phyloP scores from a whole-genome alignment of 2,797 vertebrate genomes.

The Lithobates sylvaticus region DNA sequence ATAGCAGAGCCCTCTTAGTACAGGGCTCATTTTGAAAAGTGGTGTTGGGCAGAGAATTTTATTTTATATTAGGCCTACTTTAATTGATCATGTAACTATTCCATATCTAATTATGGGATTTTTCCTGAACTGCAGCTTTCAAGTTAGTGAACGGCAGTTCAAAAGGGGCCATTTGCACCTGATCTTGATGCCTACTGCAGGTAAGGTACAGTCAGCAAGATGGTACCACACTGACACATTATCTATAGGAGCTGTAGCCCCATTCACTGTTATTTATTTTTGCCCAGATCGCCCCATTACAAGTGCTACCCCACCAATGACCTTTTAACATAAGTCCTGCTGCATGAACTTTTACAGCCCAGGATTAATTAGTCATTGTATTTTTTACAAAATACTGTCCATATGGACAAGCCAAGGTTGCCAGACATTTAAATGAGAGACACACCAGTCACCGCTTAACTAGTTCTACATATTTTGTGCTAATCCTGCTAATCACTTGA shows the following conservation, averaged over 20 bases:
- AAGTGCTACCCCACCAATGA: not conserved
- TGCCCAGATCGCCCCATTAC: not conserved
- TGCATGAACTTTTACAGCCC: not conserved
- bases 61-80: no score
- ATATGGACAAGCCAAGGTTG: not conserved
- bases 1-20: no score
- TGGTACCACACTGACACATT: not conserved
- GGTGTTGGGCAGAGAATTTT: no score
- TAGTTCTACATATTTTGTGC: not conserved
- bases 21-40: no score
- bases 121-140: no score
- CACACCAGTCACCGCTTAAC: conserved; percentile 9
- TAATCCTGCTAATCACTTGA: conserved; percentile 36
- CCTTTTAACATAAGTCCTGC: not conserved
- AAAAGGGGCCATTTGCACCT: no score
- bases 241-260: not conserved
- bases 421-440: conserved; percentile 8
- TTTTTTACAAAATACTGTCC: not conserved
- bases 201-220: not conserved
- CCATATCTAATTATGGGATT: no score
- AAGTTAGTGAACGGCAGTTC: no score
- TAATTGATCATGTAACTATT: no score
- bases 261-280: not conserved
- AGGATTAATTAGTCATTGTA: not conserved
- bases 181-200: no score